Base-by-base conservation (phyloP, 2,888 invertebrate species). In the Shargacucullia verbasci region DNA sequence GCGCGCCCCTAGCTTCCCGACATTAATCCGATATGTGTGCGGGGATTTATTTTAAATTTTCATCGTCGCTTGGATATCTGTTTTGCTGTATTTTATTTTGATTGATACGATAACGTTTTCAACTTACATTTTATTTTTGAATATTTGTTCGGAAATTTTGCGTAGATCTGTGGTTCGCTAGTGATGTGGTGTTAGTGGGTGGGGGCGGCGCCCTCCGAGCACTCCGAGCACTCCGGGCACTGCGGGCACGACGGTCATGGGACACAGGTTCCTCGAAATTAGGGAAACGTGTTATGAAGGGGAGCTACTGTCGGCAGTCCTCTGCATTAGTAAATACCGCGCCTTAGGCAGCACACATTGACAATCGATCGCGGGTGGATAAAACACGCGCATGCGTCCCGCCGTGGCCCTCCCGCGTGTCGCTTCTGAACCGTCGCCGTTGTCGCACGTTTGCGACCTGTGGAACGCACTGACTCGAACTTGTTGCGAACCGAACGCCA, bases 241-340 rank as follows among this genome's bases (percentile, higher is more conserved):
- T 20, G 2, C 20, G 20, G 9, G 62, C 50, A n/a, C 57, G 49
- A 59, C 59, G 59, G 68, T 56, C 58, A 49, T 68, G 77, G 70
- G 46, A 56, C 70, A 65, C 58, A 69, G 71, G 63, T 77, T 81
- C 72, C 78, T 82, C 69, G 54, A 72, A 83, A 81, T 83, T 81
- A 77, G 78, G 82, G 80, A 85, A 88, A 85, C 83, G 82, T 86
- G 78, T 87, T 82, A 83, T 83, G 82, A 85, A 86, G 85, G 87
- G 88, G 85, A 82, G 80, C 72, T 76, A 79, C 73, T 79, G 73
- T 79, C 81, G 79, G 78, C 81, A 80, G 80, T 85, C 85, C 86
- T 87, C 87, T 89, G 90, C 88, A 90, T 89, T 90, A 89, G 87
- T 87, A 88, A 89, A 89, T 87, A 89, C 84, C 85, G 86, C 83